Percentiles rank a stretch among this genome's conserved stretches.
These are phyloP conservation scores for Phalangium opilio DNA, from an alignment of 2,888 invertebrate genomes.

Conservation along the genomic window DNA sequence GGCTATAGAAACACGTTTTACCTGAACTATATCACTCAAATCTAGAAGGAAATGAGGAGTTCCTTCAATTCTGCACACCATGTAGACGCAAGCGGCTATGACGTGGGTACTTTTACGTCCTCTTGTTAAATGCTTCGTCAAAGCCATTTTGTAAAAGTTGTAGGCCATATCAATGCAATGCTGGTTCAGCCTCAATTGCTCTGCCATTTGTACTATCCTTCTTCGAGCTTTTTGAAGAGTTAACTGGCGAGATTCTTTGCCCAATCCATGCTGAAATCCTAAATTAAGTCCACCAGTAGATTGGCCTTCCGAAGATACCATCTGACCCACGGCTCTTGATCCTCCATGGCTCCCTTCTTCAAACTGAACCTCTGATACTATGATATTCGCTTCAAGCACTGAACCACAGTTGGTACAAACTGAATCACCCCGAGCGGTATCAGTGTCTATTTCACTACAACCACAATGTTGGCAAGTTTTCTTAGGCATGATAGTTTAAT, in stretches of 20 bases:
- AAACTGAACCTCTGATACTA: slow-evolving; percentile 91
- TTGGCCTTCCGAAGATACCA: slow-evolving; percentile 50
- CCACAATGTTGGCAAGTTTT: slow-evolving; percentile 34
- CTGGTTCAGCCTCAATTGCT: slow-evolving; percentile 69
- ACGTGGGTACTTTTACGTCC: slow-evolving; percentile 81
- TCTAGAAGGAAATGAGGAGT: slow-evolving; percentile 85
- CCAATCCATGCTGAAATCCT: slow-evolving; percentile 33
- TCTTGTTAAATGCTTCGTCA: slow-evolving; percentile 65
- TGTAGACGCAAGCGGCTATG: slow-evolving; percentile 91
- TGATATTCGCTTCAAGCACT: slow-evolving; percentile 87
- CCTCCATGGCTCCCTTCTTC: slow-evolving; percentile 82
- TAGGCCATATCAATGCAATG: slow-evolving; percentile 86
- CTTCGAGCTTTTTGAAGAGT: slow-evolving; percentile 65
- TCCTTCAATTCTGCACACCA: slow-evolving; percentile 87
- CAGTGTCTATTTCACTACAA: slow-evolving; percentile 72
- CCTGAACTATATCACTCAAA: slow-evolving; percentile 78
- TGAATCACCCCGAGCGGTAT: slow-evolving; percentile 82
- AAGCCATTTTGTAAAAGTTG: slow-evolving; percentile 83
- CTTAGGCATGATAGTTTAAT: slow-evolving; percentile 15
- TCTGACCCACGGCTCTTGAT: slow-evolving; percentile 75
- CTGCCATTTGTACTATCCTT: slow-evolving; percentile 68
- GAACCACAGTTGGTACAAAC: slow-evolving; percentile 93
- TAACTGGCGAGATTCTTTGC: slow-evolving; percentile 79
- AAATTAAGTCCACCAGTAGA: slow-evolving; percentile 9
- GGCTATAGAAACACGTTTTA: slow-evolving; percentile 23